Evolutionary conservation across 2,888 invertebrate species (phyloP).

Genomic region (Parelbella ahira): DNA sequence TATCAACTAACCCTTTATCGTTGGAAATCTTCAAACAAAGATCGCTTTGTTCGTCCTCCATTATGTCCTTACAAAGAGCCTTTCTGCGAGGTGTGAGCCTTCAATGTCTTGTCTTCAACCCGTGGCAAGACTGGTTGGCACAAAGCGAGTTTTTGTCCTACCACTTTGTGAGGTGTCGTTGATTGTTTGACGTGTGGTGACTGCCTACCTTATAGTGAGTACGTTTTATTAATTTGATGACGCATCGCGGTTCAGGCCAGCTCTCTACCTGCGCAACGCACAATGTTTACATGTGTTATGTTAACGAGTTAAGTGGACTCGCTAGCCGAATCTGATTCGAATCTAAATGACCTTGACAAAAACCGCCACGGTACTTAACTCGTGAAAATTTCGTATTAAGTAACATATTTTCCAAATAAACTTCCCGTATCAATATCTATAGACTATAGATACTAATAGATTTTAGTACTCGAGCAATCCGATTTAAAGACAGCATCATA

Average conservation of each 20-base stretch:
- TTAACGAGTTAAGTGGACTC: no score
- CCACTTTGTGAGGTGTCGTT: slow-evolving; percentile 36
- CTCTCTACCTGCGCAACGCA: no score
- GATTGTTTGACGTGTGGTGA: slow-evolving; percentile 32
- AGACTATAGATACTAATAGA: no score
- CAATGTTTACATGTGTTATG: no score
- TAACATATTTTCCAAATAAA: no score
- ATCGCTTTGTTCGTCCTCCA: slow-evolving; percentile 31
- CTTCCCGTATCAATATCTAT: no score
- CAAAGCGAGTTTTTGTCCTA: slow-evolving; percentile 35
- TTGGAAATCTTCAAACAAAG: slow-evolving; percentile 32
- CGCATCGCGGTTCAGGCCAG: slow-evolving; percentile 29
- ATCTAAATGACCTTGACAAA: no score
- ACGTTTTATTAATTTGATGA: slow-evolving; percentile 18
- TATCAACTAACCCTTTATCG: slow-evolving; percentile 41
- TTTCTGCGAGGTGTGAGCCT: slow-evolving; percentile 36
- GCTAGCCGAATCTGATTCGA: no score
- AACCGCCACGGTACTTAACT: no score
- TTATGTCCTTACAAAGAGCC: slow-evolving; percentile 34
- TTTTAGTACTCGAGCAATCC: no score
- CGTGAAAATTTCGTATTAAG: no score
- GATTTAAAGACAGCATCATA: no score
- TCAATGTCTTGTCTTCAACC: slow-evolving; percentile 31
- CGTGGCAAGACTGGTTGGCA: slow-evolving; percentile 18
- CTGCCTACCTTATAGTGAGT: slow-evolving; percentile 20